A percentile compares a stretch with the other conserved stretches of the same genome.
phyloP scores from a whole-genome alignment of 2,797 vertebrate genomes.

The Aeoliscus strigatus region DNA sequence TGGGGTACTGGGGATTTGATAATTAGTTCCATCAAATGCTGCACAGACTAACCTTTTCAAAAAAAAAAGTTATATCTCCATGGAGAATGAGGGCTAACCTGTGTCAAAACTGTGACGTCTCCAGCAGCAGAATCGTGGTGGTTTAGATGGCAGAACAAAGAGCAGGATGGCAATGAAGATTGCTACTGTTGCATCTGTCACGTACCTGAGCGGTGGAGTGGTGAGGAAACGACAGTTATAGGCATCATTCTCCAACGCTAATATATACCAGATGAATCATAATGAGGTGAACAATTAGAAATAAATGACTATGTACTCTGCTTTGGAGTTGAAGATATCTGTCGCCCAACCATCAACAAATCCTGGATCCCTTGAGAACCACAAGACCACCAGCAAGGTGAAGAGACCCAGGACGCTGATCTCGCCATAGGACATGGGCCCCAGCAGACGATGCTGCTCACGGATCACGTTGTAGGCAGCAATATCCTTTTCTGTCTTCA shows the following conservation, averaged over 20 bases:
- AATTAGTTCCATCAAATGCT: not conserved
- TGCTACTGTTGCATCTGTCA: slow-evolving; percentile 86
- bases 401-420: slow-evolving; percentile 83
- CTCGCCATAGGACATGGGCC: slow-evolving; percentile 86
- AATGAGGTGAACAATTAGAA: no score
- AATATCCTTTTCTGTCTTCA: slow-evolving; percentile 78
- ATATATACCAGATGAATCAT: not conserved
- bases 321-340: slow-evolving; percentile 76
- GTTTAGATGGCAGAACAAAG: slow-evolving; percentile 86
- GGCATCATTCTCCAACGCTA: not conserved
- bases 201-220: slow-evolving; percentile 72
- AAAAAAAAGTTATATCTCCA: not conserved
- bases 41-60: no score
- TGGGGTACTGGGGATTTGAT: slow-evolving; percentile 45
- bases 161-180: slow-evolving; percentile 82
- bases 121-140: slow-evolving; percentile 72
- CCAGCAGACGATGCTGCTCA: slow-evolving; percentile 82
- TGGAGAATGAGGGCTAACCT: slow-evolving; percentile 66
- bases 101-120: slow-evolving; percentile 59
- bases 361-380: slow-evolving; percentile 92
- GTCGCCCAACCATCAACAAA: slow-evolving; percentile 88
- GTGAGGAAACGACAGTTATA: not conserved
- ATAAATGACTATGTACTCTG: slow-evolving; percentile 70
- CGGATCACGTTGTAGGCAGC: slow-evolving; percentile 78
- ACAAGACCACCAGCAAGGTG: slow-evolving; percentile 81